Evolutionary conservation across 2,888 invertebrate species (phyloP).

Genomic region (Lasioglossum zephyrum): DNA sequence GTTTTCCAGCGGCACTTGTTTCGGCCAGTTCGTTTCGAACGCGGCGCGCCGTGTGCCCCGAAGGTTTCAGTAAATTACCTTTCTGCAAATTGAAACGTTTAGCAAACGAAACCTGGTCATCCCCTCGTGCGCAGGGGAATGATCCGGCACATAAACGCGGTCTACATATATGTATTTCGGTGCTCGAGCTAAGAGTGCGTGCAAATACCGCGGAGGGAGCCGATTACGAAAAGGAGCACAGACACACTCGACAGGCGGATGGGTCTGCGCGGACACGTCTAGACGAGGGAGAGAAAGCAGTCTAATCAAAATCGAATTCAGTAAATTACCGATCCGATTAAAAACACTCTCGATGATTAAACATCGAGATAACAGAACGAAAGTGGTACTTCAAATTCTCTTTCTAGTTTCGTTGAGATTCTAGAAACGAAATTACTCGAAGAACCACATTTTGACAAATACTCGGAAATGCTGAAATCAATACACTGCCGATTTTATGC

Average conservation of each 20-base stretch:
- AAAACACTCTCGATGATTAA: not conserved
- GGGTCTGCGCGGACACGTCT: slow-evolving; percentile 18
- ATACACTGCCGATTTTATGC: too few relatives aligned
- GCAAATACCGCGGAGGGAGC: slow-evolving; percentile 53
- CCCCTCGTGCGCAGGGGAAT: slow-evolving; percentile 53
- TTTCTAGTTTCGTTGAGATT: too few relatives aligned
- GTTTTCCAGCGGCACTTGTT: slow-evolving; percentile 57
- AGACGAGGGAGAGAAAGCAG: not conserved
- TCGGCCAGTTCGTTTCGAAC: slow-evolving; percentile 41
- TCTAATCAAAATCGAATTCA: slow-evolving; percentile 4
- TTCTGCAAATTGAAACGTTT: slow-evolving; percentile 69
- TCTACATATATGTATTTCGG: slow-evolving; percentile 43
- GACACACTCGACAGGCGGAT: slow-evolving; percentile 9
- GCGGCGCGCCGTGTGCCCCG: slow-evolving; percentile 40
- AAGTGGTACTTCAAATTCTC: too few relatives aligned
- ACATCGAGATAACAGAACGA: not conserved
- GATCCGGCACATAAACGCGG: slow-evolving; percentile 54
- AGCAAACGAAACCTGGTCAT: slow-evolving; percentile 68
- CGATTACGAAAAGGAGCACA: slow-evolving; percentile 49
- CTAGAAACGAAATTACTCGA: too few relatives aligned
- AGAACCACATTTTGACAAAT: too few relatives aligned
- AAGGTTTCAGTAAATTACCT: slow-evolving; percentile 68
- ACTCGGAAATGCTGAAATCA: too few relatives aligned
- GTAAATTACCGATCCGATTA: not conserved
- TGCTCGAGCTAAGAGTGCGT: slow-evolving; percentile 59